A percentile compares a stretch with the other conserved stretches of the same genome.
Evolutionary conservation across 2,888 invertebrate genomes (phyloP).

Genomic region (Dascillus cervinus): DNA sequence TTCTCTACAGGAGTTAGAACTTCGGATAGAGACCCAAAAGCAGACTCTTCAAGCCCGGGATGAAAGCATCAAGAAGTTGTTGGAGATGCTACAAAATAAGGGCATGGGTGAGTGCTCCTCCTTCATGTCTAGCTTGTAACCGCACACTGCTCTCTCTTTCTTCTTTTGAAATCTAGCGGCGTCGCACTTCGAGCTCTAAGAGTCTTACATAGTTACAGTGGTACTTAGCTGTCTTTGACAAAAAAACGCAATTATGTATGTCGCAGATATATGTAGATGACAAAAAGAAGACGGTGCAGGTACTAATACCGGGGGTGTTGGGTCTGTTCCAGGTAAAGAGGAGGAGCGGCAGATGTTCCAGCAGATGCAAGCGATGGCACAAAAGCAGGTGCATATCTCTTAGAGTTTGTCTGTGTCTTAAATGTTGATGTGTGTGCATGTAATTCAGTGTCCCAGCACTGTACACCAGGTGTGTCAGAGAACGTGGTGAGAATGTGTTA

Average conservation of each 20-base stretch:
- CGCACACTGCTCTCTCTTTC: constrained; percentile 15
- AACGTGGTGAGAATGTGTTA: too few species aligned
- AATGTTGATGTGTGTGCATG: constrained; percentile 2
- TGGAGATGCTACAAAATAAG: constrained; percentile 97
- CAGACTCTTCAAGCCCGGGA: constrained; percentile 94
- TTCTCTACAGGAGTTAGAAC: constrained; percentile 75
- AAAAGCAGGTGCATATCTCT: constrained; percentile 74
- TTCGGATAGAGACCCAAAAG: constrained; percentile 96
- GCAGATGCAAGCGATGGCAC: constrained; percentile 94
- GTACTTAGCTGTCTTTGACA: constrained; percentile 13
- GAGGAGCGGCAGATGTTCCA: constrained; percentile 94
- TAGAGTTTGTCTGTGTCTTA: constrained; percentile 11
- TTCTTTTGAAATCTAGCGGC: too few species aligned
- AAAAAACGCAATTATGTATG: too few species aligned
- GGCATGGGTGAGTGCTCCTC: constrained; percentile 74
- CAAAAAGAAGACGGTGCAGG: constrained; percentile 17
- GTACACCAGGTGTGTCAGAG: too few species aligned
- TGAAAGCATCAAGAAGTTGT: constrained; percentile 95
- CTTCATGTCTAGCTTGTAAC: constrained; percentile 15
- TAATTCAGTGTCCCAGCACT: not conserved
- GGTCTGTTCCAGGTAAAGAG: constrained; percentile 77
- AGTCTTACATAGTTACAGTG: constrained; percentile 34
- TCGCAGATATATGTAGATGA: too few species aligned
- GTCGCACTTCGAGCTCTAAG: constrained; percentile 25
- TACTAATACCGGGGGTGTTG: constrained; percentile 37